Conservation (phyloP, 2,113 vertebrate genomes). For the rat (Rattus norvegicus) region DNA sequence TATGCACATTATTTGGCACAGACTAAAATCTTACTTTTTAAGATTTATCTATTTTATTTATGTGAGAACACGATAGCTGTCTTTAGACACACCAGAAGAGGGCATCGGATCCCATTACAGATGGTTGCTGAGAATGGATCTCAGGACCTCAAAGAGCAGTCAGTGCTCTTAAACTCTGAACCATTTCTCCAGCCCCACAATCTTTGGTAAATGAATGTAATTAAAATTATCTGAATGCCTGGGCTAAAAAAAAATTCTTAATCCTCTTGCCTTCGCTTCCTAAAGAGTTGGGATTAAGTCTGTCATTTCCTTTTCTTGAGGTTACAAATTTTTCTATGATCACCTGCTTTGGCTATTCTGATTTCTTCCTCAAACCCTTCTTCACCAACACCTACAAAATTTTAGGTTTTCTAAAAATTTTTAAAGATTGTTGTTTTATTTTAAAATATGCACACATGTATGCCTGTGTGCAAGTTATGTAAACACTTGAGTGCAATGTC, state of each 20-base stretch:
- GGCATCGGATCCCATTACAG: too few species aligned
- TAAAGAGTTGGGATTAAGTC: neutral
- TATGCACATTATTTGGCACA: neutral
- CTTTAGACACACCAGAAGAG: too few species aligned
- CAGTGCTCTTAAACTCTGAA: too few species aligned
- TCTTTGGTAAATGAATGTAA: constrained; percentile 19
- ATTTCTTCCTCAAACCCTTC: neutral
- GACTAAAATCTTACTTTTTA: neutral
- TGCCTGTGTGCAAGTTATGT: neutral
- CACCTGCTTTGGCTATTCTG: neutral
- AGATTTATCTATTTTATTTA: too few species aligned
- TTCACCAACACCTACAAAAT: neutral
- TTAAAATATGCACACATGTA: neutral
- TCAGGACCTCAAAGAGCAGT: too few species aligned
- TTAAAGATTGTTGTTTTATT: neutral
- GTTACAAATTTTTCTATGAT: neutral
- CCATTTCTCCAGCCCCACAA: neutral
- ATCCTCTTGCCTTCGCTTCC: neutral
- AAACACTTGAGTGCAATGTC: neutral
- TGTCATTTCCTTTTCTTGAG: neutral
- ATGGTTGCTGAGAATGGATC: too few species aligned
- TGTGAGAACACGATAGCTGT: too few species aligned
- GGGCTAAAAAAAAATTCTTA: neutral
- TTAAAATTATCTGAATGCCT: neutral
- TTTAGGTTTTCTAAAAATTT: constrained; percentile 19